Evolutionary conservation across 2,113 vertebrate species (phyloP), one percentile per base, ranked within the genome.

Genomic region (Neolamprologus tretocephalus): DNA sequence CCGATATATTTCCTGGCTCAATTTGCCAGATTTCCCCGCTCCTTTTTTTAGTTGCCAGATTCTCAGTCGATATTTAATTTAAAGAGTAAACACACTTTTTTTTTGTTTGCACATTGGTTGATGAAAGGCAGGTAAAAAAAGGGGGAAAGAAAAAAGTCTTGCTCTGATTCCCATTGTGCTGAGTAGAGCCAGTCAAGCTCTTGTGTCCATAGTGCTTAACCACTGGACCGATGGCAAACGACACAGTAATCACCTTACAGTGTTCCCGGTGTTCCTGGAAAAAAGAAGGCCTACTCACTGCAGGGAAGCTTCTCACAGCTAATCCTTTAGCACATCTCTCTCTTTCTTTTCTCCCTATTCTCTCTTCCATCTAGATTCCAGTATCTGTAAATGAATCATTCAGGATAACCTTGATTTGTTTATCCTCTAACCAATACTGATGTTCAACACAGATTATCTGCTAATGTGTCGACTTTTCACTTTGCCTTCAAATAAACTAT

Each of bases 221-320:
- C 96, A 96, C 80, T 96, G 95, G 95, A 97, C 83, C 96, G 95
- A 94, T 94, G 87, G 92, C 93, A 95, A 96, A 96, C 92, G 92
- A 95, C 95, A 95, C 92, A 93, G 96, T 96, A 96, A 97, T 96
- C 96, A 97, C 96, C 96, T 97, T 96, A 96, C 96, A 96, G 96
- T 96, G 95, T 96, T 95, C 94, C 95, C 93, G 94, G 89, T 68
- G 90, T 85, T 93, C 73, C 89, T 80, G 92, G 91, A 89, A 92
- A 80, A 95, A 79, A 91, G 87, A 90, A 88, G 91, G 90, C 91
- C 86, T 81, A 85, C 86, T 90, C 95, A 73, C 96, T 81, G 54
- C 93, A 79, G 96, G 95, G 95, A 95, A 91, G 91, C 93, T 95
- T 88, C 95, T 93, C 87, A 68, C 85, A 57, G 91, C 92, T 96